Evolutionary conservation across 1,140 invertebrate species (phyloP).

Genomic region (Tyrophagus putrescentiae): DNA sequence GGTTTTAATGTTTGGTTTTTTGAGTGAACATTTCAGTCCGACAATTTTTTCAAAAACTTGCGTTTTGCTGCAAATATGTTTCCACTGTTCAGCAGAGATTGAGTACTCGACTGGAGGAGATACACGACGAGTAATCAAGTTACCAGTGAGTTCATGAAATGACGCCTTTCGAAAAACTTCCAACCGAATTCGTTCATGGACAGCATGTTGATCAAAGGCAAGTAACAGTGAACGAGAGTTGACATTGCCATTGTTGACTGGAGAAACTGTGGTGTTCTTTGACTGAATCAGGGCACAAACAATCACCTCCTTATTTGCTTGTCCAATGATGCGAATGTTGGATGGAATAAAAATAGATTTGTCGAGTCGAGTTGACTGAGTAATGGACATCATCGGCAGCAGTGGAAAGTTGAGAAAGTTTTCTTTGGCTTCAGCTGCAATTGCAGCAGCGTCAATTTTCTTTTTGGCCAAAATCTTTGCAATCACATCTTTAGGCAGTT

Average conservation of each 20-base stretch:
- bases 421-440: too few species aligned
- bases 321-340: slow-evolving; percentile 19
- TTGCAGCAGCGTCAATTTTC: too few species aligned
- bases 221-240: slow-evolving; percentile 1
- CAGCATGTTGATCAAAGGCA: slow-evolving; percentile 21
- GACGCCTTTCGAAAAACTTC: neutral
- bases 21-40: too few species aligned
- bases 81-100: neutral
- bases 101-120: neutral
- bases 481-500: too few species aligned
- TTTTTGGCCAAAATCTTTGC: too few species aligned
- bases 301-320: slow-evolving; percentile 15
- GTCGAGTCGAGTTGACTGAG: neutral
- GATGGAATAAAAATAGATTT: neutral
- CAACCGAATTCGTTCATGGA: slow-evolving; percentile 21
- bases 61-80: neutral
- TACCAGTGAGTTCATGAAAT: neutral
- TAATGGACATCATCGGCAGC: neutral
- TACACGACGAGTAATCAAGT: neutral
- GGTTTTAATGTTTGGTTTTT: too few species aligned
- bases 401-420: neutral
- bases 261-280: too few species aligned
- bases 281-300: neutral
- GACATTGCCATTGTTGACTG: neutral
- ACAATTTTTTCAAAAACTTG: too few species aligned